phyloP scores from a whole-genome alignment of 2,888 invertebrate species.

The Leucophenga montana region DNA sequence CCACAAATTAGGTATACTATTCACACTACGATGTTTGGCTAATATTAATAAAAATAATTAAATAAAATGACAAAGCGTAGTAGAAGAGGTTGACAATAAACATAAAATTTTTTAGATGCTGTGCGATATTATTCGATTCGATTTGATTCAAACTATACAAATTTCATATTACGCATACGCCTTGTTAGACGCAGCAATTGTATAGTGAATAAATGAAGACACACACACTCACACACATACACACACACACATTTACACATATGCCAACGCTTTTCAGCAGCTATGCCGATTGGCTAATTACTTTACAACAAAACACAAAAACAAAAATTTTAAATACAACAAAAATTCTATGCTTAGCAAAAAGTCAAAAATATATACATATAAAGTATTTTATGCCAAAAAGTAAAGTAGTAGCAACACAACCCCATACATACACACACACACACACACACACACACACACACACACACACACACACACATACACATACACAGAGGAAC shows the following conservation, averaged over 20 bases:
- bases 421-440: constrained; percentile 4
- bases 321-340: not conserved
- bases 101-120: too few relatives aligned
- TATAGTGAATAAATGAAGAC: not conserved
- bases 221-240: not conserved
- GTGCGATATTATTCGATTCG: too few relatives aligned
- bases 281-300: constrained; percentile 20
- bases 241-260: not conserved
- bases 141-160: not conserved
- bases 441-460: constrained; percentile 18
- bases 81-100: constrained; percentile 36
- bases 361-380: constrained; percentile 10
- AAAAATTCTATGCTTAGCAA: not conserved
- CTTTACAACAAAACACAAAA: not conserved
- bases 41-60: constrained; percentile 17
- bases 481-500: constrained; percentile 30
- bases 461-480: constrained; percentile 30
- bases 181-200: constrained; percentile 7
- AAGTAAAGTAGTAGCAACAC: not conserved
- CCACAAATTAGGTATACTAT: too few relatives aligned
- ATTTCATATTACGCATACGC: constrained; percentile 29
- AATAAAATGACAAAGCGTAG: too few relatives aligned
- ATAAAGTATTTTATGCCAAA: not conserved
- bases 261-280: not conserved
- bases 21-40: not conserved